Base-by-base conservation (phyloP, 2,888 invertebrate genomes). In the Drosophila infuscata region DNA sequence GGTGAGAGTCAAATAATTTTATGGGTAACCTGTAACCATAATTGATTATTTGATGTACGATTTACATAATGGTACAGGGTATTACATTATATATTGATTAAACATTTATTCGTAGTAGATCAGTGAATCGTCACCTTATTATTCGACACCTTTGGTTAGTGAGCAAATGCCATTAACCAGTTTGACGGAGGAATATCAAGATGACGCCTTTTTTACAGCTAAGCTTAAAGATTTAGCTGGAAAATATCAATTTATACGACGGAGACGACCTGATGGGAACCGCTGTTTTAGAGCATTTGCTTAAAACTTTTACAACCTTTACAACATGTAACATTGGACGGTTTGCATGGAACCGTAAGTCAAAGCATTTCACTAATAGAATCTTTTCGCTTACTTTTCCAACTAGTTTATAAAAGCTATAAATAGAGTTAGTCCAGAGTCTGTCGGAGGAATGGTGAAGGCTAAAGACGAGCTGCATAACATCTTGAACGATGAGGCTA, bases 231-330 rank as follows among this genome's bases (percentile, higher is more conserved):
- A 96, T 92, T 94, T 99, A 77, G 94, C 96, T 68, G 95, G 95
- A 76, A 97, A 97, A 92, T 99, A 98, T 93, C 96, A 96, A 91
- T 95, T 94, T 91, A 95, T 99, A 82, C 95, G 99, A 78, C 95
- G 98, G 92, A 99, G 98, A 57, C 95, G 99, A 81, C 99, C 99
- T 2, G 99, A 99, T 94, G 99, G 99, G 41, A 99, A 99, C 93
- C 99, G 99, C 93, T 99, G 99, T 93, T 99, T 97, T 93, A 95
- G 99, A 88, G 99, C 98, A 56, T 99, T 99, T 94, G 98, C 97
- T 46, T 99, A 97, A 96, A 96, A 91, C 95, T 99, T 69, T 96
- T 99, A 53, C 95, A 96, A 64, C 94, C 63, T 99, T 99, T 94
- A 98, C 25, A 25, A 98, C 25, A 25, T 25, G 25, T 25, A 25